Evolutionary conservation across 2,113 vertebrate species (phyloP).

Genomic region (Hystrix cristata): DNA sequence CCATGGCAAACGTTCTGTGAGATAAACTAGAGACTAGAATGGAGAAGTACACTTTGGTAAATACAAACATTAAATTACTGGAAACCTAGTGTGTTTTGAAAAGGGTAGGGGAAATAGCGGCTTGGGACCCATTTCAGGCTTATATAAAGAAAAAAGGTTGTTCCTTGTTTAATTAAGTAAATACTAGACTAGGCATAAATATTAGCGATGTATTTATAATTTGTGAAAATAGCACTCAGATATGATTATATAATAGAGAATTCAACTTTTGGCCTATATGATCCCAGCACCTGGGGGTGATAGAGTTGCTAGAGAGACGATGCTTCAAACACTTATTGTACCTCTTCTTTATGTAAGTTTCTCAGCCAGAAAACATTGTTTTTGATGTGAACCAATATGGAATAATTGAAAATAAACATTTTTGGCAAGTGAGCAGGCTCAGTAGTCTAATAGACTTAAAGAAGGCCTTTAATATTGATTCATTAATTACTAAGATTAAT

Average conservation of each 20-base stretch:
- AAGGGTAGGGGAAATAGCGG: constrained; percentile 14
- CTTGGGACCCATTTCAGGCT: not conserved
- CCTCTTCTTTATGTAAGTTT: not conserved
- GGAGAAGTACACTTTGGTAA: constrained; percentile 16
- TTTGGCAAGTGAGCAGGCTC: constrained; percentile 38
- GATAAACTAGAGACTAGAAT: constrained; percentile 35
- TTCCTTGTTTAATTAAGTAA: constrained; percentile 26
- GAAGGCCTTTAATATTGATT: constrained; percentile 43
- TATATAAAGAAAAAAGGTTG: constrained; percentile 19
- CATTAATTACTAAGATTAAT: constrained; percentile 1
- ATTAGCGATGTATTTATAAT: constrained; percentile 8
- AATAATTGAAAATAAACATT: constrained; percentile 32
- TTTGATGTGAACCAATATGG: not conserved
- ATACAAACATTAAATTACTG: constrained; percentile 35
- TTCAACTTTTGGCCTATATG: not conserved
- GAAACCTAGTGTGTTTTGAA: constrained; percentile 53
- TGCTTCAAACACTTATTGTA: constrained; percentile 10
- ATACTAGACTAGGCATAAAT: not conserved
- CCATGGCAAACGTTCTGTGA: not conserved
- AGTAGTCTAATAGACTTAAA: constrained; percentile 17
- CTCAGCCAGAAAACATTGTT: constrained; percentile 42
- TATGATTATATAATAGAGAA: constrained; percentile 1
- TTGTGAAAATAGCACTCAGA: constrained; percentile 53
- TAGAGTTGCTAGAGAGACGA: constrained; percentile 24
- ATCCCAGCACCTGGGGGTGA: not conserved